Percentiles rank a stretch among this genome's conserved stretches.
Conservation (phyloP, 53 echinoderm and acorn worm species). For the Paracentrotus lividus region DNA sequence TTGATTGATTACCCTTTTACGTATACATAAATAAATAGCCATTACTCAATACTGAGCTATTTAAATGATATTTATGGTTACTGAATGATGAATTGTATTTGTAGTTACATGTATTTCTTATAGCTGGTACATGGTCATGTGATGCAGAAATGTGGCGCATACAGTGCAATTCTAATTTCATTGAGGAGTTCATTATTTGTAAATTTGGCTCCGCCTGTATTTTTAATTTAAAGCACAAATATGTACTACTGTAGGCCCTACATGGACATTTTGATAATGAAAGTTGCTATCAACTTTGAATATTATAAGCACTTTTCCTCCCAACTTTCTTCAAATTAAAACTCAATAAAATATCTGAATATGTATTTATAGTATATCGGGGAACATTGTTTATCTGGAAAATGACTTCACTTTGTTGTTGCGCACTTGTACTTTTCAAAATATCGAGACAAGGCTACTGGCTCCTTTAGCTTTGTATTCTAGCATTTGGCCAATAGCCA, state of each 20-base stretch:
- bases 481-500: background rate
- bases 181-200: background rate
- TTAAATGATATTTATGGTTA: background rate
- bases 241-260: too few relatives aligned
- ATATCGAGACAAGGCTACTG: background rate
- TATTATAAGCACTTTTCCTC: too few relatives aligned
- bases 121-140: background rate
- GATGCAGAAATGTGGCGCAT: background rate
- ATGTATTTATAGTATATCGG: too few relatives aligned
- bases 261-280: too few relatives aligned
- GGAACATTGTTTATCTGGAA: background rate
- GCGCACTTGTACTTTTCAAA: background rate
- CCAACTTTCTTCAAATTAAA: too few relatives aligned
- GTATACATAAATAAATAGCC: background rate
- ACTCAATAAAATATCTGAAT: too few relatives aligned
- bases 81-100: background rate
- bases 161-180: too few relatives aligned
- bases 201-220: too few relatives aligned
- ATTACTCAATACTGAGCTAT: background rate
- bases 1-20: conserved; percentile 39
- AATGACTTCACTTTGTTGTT: background rate
- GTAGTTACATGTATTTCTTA: conserved; percentile 13
- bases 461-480: background rate
- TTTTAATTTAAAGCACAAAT: background rate
- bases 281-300: too few relatives aligned